phyloP scores from a whole-genome alignment of 1,140 invertebrate species.

The Panulirus ornatus region DNA sequence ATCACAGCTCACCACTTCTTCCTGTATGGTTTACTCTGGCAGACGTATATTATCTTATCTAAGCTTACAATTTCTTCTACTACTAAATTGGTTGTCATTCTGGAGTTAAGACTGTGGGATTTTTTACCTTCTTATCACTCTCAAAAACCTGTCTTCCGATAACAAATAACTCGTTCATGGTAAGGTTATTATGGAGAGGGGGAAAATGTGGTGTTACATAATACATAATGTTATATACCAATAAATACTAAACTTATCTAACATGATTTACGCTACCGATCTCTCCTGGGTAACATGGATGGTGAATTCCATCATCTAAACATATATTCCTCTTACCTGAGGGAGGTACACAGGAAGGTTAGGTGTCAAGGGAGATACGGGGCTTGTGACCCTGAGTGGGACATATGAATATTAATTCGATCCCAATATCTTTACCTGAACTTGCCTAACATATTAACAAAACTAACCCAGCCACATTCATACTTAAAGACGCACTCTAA shows the following conservation, averaged over 20 bases:
- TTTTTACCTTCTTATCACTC: not conserved
- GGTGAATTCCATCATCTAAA: no score
- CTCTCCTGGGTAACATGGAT: no score
- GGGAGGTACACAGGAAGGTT: no score
- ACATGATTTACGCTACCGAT: no score
- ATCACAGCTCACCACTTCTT: no score
- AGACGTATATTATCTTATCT: no score
- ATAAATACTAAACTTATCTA: not conserved
- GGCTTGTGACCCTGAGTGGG: not conserved
- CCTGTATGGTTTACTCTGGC: no score
- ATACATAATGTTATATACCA: not conserved
- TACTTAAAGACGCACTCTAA: not conserved
- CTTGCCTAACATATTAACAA: not conserved
- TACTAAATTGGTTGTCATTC: no score
- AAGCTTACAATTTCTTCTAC: no score
- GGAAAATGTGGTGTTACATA: not conserved
- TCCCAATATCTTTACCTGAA: not conserved
- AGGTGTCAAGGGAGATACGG: no score
- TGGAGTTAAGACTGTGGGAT: no score
- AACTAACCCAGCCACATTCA: not conserved
- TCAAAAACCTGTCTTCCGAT: not conserved
- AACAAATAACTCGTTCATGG: not conserved
- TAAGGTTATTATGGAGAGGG: not conserved
- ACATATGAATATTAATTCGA: not conserved
- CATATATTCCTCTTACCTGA: no score